Evolutionary conservation across 2,797 vertebrate species (phyloP), one percentile per base, ranked within the genome.

Genomic region (Ataeniobius toweri): DNA sequence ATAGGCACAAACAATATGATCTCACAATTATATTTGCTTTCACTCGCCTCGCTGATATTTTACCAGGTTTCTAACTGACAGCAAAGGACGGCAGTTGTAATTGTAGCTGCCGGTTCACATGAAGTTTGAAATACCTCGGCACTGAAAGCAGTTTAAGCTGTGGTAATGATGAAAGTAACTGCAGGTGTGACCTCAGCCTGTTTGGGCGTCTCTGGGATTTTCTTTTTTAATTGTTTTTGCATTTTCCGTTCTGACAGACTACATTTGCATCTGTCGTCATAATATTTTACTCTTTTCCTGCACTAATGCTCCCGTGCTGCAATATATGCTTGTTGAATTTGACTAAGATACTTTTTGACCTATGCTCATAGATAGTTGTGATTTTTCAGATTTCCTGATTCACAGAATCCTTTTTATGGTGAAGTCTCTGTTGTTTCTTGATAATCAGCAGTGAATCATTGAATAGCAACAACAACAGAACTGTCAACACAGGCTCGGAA

Each of bases 241-340:
- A 36, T 22, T 22, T 74, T 44, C 24, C 41, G 71, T 76, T 44
- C 74, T 51, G n/a, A 68, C 69, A 78, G 31, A 77, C 26, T n/a
- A 46, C 18, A 68, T 82, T 88, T 86, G 67, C 68, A 80, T 71
- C 68, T 76, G 59, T 75, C 20, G 55, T 65, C 39, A 69, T n/a
- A 14, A 41, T 22, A 3, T 61, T 61, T 51, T 20, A 53, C 22
- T 31, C 1, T n/a, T 14, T 36, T 67, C 55, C 72, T 53, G 18
- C 53, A 16, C 75, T 75, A n/a, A 75, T 81, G 14, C 70, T 9
- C 16, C 7, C 10, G 13, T 26, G 46, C 28, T 72, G 46, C 13
- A 46, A 48, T 68, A 26, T 8, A 24, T 73, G 7, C 36, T 36
- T 59, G 18, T n/a, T 46, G 6, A 70, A 8, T 16, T 48, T n/a